These are phyloP conservation scores for Elephantulus edwardii DNA, from an alignment of 2,113 vertebrate species.

Conservation along the genomic window DNA sequence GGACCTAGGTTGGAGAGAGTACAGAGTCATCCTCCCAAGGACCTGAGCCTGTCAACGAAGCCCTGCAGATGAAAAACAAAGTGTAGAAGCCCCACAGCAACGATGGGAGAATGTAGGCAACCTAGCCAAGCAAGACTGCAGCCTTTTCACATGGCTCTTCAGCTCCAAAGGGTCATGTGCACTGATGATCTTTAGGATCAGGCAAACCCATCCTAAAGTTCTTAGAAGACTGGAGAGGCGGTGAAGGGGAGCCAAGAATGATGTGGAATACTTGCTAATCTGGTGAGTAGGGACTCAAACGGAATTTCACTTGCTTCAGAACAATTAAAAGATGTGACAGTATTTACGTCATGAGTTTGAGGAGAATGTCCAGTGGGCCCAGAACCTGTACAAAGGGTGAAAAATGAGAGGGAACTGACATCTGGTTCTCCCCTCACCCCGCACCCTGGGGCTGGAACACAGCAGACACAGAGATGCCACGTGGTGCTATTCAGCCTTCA, in stretches of 20 bases:
- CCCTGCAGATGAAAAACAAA: not conserved
- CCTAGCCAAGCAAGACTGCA: not conserved
- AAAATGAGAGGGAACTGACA: slow-evolving; percentile 51
- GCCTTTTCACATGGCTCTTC: not conserved
- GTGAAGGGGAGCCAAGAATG: not conserved
- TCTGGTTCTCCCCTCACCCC: slow-evolving; percentile 58
- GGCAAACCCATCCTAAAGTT: not conserved
- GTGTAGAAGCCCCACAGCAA: not conserved
- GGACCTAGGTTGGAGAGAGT: not conserved
- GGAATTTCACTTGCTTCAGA: slow-evolving; percentile 61
- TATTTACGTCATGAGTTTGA: slow-evolving; percentile 41
- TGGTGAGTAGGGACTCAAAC: slow-evolving; percentile 6
- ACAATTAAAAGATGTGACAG: slow-evolving; percentile 7
- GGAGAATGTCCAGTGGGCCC: slow-evolving; percentile 39
- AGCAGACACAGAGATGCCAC: slow-evolving; percentile 48
- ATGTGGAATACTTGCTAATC: not conserved
- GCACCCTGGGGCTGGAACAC: slow-evolving; percentile 55
- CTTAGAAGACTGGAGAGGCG: not conserved
- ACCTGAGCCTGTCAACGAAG: not conserved
- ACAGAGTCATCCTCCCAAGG: not conserved
- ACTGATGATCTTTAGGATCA: not conserved
- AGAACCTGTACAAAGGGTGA: slow-evolving; percentile 50
- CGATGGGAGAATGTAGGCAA: not conserved
- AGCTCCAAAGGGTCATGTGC: not conserved
- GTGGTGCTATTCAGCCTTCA: slow-evolving; percentile 65